Base-by-base conservation (phyloP, 2,113 vertebrate species). In the Coptodon rendalli region DNA sequence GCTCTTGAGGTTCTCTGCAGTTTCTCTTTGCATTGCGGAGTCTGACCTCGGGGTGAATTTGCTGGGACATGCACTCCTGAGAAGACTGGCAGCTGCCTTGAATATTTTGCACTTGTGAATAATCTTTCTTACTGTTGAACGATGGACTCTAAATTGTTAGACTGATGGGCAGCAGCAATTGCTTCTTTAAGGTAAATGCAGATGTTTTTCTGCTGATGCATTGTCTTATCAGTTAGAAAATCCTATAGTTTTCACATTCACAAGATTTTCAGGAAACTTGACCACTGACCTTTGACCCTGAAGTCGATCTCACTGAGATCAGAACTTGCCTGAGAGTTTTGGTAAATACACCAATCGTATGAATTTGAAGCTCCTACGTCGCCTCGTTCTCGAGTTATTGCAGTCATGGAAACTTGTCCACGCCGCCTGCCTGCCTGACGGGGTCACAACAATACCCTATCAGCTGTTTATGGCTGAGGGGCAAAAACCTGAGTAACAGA, bases 21-120 rank as follows among this genome's bases (percentile, higher is more conserved):
- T 17, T 73, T 27, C 22, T 73, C 68, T 73, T 27, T 43, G 16
- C 38, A 0, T 27, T 73, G 66, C 0, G 0, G n/a, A 43, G 0
- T 16, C 38, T 27, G 38, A 73, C 22, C n/a, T 43, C 2, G 4
- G 22, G 40, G 40, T 45, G 13, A 6, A 17, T 27, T 2, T 45
- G 29, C 29, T 17, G 57, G 27, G 57, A 61, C 8, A 17, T 59
- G 7, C 14, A 59, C 57, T 59, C 27, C 27, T 31, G 36, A 40
- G 66, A 43, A 24, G 66, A 71, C 3, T 43, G 12, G 66, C 38
- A 71, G 38, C 66, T 71, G 66, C 43, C 66, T 43, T 40, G 1
- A 68, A 68, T 68, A 38, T 1, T 40, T 22, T 68, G 34, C 34
- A 68, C 34, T 40, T 40, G 19, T 2, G 11, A 68, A 40, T 40